phyloP scores from a whole-genome alignment of 2,797 vertebrate species.

The Lepus townsendii region DNA sequence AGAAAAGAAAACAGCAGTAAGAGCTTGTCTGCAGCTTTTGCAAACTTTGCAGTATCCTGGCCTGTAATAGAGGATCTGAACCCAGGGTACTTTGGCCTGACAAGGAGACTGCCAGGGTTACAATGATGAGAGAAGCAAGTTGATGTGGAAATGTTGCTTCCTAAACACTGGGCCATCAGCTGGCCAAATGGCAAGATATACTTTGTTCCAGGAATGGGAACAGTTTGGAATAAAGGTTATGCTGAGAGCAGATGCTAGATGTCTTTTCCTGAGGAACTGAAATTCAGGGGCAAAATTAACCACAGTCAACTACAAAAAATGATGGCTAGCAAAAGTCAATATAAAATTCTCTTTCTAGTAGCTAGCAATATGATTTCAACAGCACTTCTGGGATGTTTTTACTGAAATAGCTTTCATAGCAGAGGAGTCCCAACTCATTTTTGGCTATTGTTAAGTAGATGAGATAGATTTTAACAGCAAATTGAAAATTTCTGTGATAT shows the following conservation, averaged over 20 bases:
- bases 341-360: neutral
- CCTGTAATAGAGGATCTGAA: neutral
- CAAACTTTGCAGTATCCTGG: neutral
- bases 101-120: neutral
- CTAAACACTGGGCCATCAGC: slow-evolving; percentile 44
- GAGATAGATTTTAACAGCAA: neutral
- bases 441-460: neutral
- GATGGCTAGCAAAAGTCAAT: neutral
- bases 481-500: neutral
- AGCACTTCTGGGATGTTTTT: neutral
- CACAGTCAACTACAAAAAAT: slow-evolving; percentile 50
- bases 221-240: slow-evolving; percentile 60
- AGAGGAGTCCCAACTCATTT: neutral
- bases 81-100: neutral
- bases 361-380: neutral
- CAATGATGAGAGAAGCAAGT: slow-evolving; percentile 14
- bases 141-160: neutral
- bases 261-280: slow-evolving; percentile 38
- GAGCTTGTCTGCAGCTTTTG: neutral
- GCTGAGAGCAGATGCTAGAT: slow-evolving; percentile 38
- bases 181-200: slow-evolving; percentile 49
- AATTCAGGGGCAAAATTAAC: slow-evolving; percentile 34
- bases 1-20: neutral
- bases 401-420: neutral
- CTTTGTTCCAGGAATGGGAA: slow-evolving; percentile 19